Evolutionary conservation across 2,113 vertebrate genomes (phyloP).

Genomic region (Tympanuchus pallidicinctus): DNA sequence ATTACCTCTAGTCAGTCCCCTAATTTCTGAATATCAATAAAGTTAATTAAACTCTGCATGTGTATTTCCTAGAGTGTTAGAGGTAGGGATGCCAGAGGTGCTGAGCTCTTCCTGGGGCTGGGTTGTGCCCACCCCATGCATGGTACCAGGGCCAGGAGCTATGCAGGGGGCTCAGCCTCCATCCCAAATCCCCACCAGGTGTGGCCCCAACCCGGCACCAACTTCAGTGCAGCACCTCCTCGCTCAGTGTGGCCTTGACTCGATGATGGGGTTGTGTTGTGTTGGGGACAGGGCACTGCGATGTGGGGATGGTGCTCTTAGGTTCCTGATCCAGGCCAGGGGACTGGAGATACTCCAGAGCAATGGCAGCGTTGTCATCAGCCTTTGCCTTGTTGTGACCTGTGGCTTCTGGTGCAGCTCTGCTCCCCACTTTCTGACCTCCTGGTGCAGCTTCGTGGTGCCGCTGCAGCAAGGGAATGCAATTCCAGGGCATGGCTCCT

Average conservation of each 20-base stretch:
- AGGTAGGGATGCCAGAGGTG: constrained; percentile 22
- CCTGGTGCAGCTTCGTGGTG: rapidly evolving
- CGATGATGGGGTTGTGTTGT: not conserved
- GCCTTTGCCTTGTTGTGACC: not conserved
- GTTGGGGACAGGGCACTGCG: not conserved
- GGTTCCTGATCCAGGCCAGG: not conserved
- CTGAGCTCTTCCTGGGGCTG: not conserved
- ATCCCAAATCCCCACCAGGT: not conserved
- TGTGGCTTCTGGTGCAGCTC: rapidly evolving
- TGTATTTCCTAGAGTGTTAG: constrained; percentile 59
- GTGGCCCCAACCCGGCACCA: not conserved
- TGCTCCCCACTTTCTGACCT: not conserved
- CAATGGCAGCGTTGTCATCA: not conserved
- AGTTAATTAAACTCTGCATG: constrained; percentile 87
- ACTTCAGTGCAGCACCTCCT: not conserved
- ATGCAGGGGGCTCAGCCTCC: rapidly evolving
- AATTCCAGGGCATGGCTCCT: rapidly evolving
- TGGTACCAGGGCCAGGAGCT: not conserved
- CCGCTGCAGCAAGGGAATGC: rapidly evolving
- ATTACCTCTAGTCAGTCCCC: constrained; percentile 85
- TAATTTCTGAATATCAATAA: constrained; percentile 91
- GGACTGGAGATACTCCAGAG: rapidly evolving
- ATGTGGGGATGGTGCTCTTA: rapidly evolving
- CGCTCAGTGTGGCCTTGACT: not conserved
- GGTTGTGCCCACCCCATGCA: rapidly evolving